phyloP scores from a whole-genome alignment of 2,113 vertebrate genomes.

The Phylloscopus trochilus region DNA sequence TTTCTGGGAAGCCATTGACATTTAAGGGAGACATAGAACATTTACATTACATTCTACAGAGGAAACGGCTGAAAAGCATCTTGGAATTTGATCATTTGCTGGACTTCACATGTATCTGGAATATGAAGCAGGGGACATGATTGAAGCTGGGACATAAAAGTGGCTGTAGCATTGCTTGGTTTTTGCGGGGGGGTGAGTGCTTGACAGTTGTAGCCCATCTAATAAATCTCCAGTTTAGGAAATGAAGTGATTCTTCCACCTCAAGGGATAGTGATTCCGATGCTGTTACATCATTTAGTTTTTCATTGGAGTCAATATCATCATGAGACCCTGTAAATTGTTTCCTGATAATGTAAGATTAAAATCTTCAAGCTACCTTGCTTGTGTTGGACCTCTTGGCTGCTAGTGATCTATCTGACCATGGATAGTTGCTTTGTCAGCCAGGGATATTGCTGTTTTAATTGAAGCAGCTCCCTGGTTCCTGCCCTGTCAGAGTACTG shows the following conservation, averaged over 20 bases:
- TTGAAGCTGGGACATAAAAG: background rate
- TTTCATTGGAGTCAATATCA: background rate
- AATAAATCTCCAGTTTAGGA: background rate
- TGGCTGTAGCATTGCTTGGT: background rate
- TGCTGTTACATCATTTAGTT: background rate
- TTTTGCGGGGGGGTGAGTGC: background rate
- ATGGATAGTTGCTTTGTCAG: background rate
- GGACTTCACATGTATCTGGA: background rate
- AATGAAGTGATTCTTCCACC: background rate
- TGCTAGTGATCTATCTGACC: background rate
- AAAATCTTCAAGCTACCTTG: background rate
- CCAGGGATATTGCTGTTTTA: background rate
- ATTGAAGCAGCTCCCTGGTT: background rate
- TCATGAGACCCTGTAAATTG: background rate
- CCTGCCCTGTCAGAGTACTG: background rate
- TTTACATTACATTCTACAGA: background rate
- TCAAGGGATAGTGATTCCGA: background rate
- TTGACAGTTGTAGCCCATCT: background rate
- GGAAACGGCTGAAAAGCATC: background rate
- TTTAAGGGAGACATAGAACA: background rate
- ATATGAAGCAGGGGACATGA: background rate
- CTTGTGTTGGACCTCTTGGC: background rate
- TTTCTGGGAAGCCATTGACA: background rate
- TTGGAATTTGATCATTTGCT: background rate
- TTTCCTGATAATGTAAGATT: background rate